Evolutionary conservation across 2,113 vertebrate genomes (phyloP), one percentile per base, ranked within the genome.

Genomic region (Lota lota): DNA sequence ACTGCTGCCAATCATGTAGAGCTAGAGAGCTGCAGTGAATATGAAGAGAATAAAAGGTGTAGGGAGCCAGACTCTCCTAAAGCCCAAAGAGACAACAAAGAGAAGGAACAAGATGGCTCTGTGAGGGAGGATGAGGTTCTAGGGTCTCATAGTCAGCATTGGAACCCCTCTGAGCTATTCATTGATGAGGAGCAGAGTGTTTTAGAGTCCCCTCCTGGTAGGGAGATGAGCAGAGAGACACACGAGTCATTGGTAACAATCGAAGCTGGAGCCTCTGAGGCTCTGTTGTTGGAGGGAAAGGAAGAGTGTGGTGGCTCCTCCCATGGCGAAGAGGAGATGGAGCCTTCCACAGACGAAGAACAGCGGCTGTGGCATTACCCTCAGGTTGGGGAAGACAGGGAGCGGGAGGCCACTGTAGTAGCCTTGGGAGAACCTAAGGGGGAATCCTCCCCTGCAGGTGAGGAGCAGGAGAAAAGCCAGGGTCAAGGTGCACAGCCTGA

Each of bases 261-360:
- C 7, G 68, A 72, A 57, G 21, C 24, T 0, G 36, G 3, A 3
- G 21, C 0, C 0, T 66, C 28, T 11, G 66, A 70, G 33, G 2
- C 11, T 16, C 65, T 70, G 19, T 66, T 65, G 12, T 59, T 62
- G 3, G 79, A 83, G 16, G 76, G 73, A 28, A 40, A 63, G 0
- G 74, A 79, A 12, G 61, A 61, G 3, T 19, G 66, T 5, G 50
- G 69, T 1, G 28, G 36, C 22, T 74, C 36, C 54, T 72, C 68
- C 7, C 67, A 16, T 54, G 19, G 64, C 3, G 82, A 84, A 8
- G 83, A 66, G 4, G 62, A 17, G 1, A 71, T 83, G 1, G 87
- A 88, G 54, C 68, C 71, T 0, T 88, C 85, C 3, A 85, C 78
- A 2, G 85, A 89, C 3, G 87, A 86, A 64, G 84, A 89, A 69